phyloP scores from a whole-genome alignment of 2,888 invertebrate genomes.

The Baronia brevicornis region DNA sequence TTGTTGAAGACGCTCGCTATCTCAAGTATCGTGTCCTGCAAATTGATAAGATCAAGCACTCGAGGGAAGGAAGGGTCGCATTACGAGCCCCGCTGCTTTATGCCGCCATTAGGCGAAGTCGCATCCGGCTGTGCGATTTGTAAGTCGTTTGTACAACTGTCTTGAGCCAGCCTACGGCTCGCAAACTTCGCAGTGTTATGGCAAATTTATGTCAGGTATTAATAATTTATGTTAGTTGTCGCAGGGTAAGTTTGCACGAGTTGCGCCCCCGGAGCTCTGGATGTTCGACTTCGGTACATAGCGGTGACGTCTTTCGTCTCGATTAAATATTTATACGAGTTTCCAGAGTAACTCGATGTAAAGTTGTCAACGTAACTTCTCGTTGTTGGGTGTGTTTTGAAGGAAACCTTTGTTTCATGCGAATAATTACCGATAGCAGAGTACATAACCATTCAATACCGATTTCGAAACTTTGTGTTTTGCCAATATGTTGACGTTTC shows the following conservation, averaged over 20 bases:
- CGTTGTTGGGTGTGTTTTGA: conserved; percentile 18
- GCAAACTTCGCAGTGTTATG: conserved; percentile 63
- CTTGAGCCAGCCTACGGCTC: conserved; percentile 44
- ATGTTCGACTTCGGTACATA: conserved; percentile 30
- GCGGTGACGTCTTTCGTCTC: conserved; percentile 47
- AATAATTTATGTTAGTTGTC: conserved; percentile 71
- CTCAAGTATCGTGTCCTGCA: conserved; percentile 39
- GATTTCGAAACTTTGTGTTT: neutral
- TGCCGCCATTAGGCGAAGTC: conserved; percentile 47
- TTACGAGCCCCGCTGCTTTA: conserved; percentile 53
- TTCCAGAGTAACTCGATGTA: conserved; percentile 32
- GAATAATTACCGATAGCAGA: conserved; percentile 16
- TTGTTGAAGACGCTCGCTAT: conserved; percentile 33
- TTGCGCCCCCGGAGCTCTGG: conserved; percentile 24
- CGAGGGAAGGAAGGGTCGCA: conserved; percentile 33
- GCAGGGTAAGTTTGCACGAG: conserved; percentile 43
- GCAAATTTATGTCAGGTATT: conserved; percentile 75
- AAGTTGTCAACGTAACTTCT: conserved; percentile 34
- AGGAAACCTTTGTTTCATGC: conserved; percentile 17
- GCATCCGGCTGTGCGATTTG: conserved; percentile 58
- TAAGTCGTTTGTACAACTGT: conserved; percentile 57
- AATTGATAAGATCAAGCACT: conserved; percentile 48
- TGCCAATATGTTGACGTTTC: neutral
- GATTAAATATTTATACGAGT: conserved; percentile 64
- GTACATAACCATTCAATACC: conserved; percentile 7